Conservation (phyloP, 2,113 vertebrate species). For the Columba livia region DNA sequence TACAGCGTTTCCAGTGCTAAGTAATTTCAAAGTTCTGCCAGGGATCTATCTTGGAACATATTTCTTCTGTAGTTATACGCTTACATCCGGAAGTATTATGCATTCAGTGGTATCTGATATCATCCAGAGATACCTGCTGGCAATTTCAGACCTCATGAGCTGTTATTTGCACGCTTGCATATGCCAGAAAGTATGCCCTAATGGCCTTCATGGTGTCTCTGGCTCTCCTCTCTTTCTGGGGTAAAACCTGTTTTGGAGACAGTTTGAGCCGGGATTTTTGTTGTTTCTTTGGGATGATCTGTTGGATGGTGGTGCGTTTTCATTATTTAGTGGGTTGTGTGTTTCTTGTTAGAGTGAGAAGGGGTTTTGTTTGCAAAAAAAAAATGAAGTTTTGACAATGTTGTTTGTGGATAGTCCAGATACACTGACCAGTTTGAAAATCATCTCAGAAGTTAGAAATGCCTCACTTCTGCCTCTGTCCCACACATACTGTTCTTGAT, state of each 20-base stretch:
- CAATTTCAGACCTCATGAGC: constrained; percentile 27
- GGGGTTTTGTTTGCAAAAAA: accelerated
- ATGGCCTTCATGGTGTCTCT: neutral
- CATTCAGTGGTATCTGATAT: constrained; percentile 28
- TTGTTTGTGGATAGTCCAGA: neutral
- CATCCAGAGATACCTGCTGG: constrained; percentile 41
- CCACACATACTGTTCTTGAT: neutral
- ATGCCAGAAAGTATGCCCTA: constrained; percentile 51
- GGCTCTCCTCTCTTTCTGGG: neutral
- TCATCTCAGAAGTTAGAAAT: neutral
- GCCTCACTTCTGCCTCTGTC: neutral
- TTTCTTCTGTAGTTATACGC: constrained; percentile 43
- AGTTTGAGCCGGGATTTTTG: neutral
- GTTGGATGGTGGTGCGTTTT: neutral
- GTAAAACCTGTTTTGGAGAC: neutral
- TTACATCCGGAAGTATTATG: constrained; percentile 63
- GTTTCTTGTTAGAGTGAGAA: neutral
- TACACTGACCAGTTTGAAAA: neutral
- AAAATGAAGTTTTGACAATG: neutral
- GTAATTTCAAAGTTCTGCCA: constrained; percentile 59
- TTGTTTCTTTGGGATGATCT: neutral
- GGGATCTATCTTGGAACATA: constrained; percentile 60
- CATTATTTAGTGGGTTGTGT: neutral
- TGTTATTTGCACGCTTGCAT: constrained; percentile 49
- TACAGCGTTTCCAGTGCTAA: constrained; percentile 17